phyloP scores from a whole-genome alignment of 2,888 invertebrate species.

The Drosophila kanekoi region DNA sequence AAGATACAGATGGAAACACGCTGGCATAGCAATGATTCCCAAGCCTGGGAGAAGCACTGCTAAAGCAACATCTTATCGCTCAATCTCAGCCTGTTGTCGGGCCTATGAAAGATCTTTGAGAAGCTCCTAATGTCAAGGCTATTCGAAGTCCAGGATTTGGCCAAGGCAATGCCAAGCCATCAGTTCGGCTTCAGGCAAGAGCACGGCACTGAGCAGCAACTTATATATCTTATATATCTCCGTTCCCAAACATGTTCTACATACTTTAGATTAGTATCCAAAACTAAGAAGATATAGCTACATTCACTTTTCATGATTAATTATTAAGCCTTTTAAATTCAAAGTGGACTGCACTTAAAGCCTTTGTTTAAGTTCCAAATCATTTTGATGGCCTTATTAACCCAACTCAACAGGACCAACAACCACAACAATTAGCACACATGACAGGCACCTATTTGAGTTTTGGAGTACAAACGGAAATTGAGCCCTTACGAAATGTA shows the following conservation, averaged over 20 bases:
- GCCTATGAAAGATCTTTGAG: neutral
- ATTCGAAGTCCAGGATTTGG: neutral
- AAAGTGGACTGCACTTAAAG: neutral
- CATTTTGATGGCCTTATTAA: neutral
- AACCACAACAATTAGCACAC: neutral
- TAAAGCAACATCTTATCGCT: neutral
- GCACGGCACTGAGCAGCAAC: slow-evolving; percentile 3
- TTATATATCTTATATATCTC: too few species aligned
- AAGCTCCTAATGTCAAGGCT: neutral
- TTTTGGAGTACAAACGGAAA: slow-evolving; percentile 29
- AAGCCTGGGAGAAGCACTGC: neutral
- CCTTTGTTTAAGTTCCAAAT: neutral
- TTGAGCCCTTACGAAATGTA: slow-evolving; percentile 6
- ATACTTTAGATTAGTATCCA: too few species aligned
- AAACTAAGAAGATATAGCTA: too few species aligned
- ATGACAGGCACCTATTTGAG: slow-evolving; percentile 14
- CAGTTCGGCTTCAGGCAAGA: neutral
- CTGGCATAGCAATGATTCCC: too few species aligned
- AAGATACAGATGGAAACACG: too few species aligned
- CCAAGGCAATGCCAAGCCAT: neutral
- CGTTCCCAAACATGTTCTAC: too few species aligned
- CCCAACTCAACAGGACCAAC: slow-evolving; percentile 7
- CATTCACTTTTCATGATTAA: too few species aligned
- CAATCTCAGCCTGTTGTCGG: neutral
- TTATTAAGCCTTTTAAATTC: neutral